These are phyloP conservation scores for Megalopta genalis DNA, from an alignment of 1,140 invertebrate genomes.

Conservation along the genomic window DNA sequence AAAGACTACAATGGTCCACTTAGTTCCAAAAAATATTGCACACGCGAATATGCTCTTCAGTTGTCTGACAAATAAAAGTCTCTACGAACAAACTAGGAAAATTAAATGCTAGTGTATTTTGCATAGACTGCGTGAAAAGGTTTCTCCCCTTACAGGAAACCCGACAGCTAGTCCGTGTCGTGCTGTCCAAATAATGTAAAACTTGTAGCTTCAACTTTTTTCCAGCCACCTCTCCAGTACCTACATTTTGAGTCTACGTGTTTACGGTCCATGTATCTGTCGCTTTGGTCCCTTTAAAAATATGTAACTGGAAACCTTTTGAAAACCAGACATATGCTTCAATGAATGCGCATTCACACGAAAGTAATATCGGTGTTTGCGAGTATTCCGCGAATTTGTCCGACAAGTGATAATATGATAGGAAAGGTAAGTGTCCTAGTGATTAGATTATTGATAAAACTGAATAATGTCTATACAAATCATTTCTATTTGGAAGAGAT, in stretches of 20 bases:
- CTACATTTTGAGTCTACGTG: background rate
- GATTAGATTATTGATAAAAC: no score
- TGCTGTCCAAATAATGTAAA: constrained; percentile 20
- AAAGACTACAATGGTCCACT: background rate
- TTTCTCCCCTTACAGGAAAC: background rate
- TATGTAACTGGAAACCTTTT: constrained; percentile 15
- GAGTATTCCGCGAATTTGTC: no score
- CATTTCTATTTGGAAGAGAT: no score
- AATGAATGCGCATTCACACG: no score
- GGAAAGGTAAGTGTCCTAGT: no score
- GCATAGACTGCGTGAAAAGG: no score
- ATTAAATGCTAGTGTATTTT: background rate
- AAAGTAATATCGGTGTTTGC: no score
- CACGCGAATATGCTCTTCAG: background rate
- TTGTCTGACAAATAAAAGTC: background rate
- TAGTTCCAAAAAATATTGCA: background rate
- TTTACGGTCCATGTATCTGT: constrained; percentile 19
- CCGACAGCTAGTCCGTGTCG: constrained; percentile 4
- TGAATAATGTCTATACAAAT: no score
- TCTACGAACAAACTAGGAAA: background rate
- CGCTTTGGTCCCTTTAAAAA: constrained; percentile 2
- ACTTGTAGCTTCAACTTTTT: background rate
- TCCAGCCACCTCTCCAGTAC: background rate
- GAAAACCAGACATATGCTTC: background rate
- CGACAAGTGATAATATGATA: no score